Evolutionary conservation across 2,888 invertebrate genomes (phyloP), one percentile per base, ranked within the genome.

Genomic region (Mylabris sibirica): DNA sequence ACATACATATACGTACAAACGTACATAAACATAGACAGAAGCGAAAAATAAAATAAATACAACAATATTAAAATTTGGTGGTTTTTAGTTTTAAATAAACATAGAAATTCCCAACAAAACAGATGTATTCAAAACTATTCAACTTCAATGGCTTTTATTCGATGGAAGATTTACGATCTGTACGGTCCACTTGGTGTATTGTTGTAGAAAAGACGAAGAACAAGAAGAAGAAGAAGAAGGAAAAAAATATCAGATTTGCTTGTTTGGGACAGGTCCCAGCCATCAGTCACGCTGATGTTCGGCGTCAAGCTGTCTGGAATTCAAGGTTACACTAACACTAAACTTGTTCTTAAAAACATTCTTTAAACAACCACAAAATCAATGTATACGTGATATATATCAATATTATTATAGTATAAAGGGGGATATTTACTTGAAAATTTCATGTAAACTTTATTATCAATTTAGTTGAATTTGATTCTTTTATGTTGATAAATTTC

Each of bases 281-380:
- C 69, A 69, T 69, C 69, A 66, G 66, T 69, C 69, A 69, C 66
- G 66, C 67, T 62, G 62, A 61, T 64, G 63, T 38, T n/a, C 64
- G 75, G 74, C 75, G 75, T 75, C 75, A 75, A 75, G 74, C 75
- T 70, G 74, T 75, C 75, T 75, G 74, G 65, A 71, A 72, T 72
- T 68, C 75, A 74, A 74, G 74, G 73, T 62, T 67, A 69, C 59
- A 59, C 64, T 30, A 59, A 17, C 34, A 60, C 68, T 38, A 65
- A 68, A 68, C 64, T 64, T 65, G 61, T 59, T 63, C 63, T 60
- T 22, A 53, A 59, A 60, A 64, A 60, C 26, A 60, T 20, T 49
- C 41, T 22, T 30, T 49, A 35, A 65, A 38, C 30, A 5, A 60
- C 24, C 59, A 30, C 53, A 30, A 30, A 30, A 66, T 57, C 65